These are phyloP conservation scores for Lamellibrachia satsuma DNA, from an alignment of 2,888 invertebrate species.

Conservation along the genomic window DNA sequence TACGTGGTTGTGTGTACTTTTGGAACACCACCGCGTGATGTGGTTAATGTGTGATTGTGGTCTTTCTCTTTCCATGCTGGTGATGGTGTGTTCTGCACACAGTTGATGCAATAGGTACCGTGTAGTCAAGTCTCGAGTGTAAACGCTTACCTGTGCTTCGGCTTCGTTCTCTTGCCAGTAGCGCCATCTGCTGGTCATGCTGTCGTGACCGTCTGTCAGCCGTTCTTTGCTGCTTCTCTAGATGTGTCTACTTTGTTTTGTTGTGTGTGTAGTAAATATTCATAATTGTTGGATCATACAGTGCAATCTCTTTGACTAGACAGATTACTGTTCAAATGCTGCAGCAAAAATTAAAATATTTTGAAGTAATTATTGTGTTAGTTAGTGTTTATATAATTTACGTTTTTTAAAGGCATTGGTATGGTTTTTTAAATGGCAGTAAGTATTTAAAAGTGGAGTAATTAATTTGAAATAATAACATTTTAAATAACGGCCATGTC, in stretches of 20 bases:
- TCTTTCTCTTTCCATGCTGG: not conserved
- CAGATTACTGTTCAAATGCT: not conserved
- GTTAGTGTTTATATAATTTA: no score
- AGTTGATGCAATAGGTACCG: slow-evolving; percentile 4
- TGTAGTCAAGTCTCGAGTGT: not conserved
- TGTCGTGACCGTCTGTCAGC: not conserved
- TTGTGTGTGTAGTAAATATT: not conserved
- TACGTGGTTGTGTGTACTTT: not conserved
- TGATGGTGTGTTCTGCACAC: not conserved
- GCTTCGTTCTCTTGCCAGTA: not conserved
- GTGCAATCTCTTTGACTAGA: no score
- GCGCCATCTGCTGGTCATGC: not conserved
- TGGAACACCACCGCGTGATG: not conserved
- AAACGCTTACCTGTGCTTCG: not conserved
- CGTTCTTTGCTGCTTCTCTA: not conserved
- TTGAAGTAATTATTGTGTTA: no score
- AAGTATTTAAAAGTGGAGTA: no score
- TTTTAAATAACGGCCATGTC: no score
- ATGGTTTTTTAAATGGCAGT: no score
- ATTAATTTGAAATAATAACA: no score
- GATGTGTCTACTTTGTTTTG: not conserved
- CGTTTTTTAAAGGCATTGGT: no score
- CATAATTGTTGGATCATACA: not conserved
- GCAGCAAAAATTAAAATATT: no score
- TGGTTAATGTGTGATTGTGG: slow-evolving; percentile 2